phyloP scores from a whole-genome alignment of 1,140 invertebrate genomes.

The Berghia stephanieae region DNA sequence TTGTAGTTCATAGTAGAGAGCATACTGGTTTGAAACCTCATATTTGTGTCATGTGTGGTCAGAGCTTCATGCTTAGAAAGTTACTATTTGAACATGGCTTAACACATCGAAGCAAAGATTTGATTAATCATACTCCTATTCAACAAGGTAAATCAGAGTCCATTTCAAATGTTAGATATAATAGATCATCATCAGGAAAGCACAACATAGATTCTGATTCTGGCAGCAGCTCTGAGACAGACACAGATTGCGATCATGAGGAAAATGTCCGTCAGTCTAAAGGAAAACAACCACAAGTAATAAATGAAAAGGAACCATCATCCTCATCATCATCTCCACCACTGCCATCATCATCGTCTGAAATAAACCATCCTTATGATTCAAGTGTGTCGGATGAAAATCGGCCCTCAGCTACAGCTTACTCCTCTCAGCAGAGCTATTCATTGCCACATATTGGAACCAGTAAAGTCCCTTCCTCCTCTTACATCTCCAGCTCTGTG shows the following conservation, averaged over 20 bases:
- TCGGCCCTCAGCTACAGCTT: constrained; percentile 1
- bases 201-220: no score
- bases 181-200: constrained; percentile 11
- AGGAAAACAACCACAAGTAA: no score
- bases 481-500: no score
- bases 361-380: neutral
- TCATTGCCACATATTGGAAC: constrained; percentile 15
- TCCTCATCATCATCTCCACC: neutral
- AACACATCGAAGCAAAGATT: constrained; percentile 15
- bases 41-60: constrained; percentile 34
- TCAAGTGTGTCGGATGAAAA: neutral
- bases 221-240: constrained; percentile 23
- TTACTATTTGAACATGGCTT: constrained; percentile 16
- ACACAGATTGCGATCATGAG: constrained; percentile 28
- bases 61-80: constrained; percentile 29
- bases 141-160: neutral
- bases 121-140: constrained; percentile 21
- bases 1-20: constrained; percentile 29
- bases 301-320: neutral
- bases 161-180: neutral
- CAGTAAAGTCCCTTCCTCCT: no score
- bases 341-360: neutral
- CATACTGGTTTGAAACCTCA: constrained; percentile 33
- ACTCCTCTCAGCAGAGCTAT: neutral
- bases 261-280: no score